Evolutionary conservation across 2,113 vertebrate genomes (phyloP).

Genomic region (Hyperoodon ampullatus): DNA sequence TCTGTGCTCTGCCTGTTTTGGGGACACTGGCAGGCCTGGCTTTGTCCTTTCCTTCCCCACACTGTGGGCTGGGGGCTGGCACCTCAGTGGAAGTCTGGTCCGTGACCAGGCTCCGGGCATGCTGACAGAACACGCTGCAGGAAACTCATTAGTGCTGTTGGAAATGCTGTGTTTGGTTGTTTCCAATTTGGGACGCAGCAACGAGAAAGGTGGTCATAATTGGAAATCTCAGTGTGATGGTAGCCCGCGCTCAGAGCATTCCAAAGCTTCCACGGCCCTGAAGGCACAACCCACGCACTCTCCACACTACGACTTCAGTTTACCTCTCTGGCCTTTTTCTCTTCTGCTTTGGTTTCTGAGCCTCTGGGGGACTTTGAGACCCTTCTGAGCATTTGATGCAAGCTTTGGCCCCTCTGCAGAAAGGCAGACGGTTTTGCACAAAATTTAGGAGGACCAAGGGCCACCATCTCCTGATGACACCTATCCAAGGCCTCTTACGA

Average conservation of each 20-base stretch:
- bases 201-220: rapidly evolving
- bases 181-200: background rate
- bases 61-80: background rate
- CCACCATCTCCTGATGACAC: rapidly evolving
- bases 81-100: too few relatives aligned
- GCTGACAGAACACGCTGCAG: background rate
- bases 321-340: background rate
- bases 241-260: background rate
- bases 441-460: background rate
- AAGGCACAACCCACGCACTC: background rate
- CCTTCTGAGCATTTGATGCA: background rate
- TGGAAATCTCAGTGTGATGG: background rate
- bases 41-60: too few relatives aligned
- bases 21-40: too few relatives aligned
- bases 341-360: background rate
- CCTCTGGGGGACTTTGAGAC: background rate
- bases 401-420: background rate
- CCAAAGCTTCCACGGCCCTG: background rate
- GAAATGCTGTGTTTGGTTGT: background rate
- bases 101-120: rapidly evolving
- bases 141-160: background rate
- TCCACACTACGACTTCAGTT: background rate
- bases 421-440: background rate
- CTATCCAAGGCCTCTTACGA: too few relatives aligned
- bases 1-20: background rate